Conservation (phyloP, 2,797 vertebrate species). For the Malacoraja senta region DNA sequence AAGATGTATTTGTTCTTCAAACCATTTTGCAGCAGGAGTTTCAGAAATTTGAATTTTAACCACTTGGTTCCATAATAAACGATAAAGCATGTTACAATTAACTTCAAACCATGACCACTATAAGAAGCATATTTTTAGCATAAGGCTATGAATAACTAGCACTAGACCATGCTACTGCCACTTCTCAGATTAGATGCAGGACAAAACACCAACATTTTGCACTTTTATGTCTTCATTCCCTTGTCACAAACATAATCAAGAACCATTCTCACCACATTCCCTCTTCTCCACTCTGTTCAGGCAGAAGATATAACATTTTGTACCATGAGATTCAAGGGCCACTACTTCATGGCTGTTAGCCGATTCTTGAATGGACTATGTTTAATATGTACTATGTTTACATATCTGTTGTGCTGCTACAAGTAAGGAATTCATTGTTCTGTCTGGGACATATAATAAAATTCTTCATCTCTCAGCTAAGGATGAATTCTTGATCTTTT, state of each 20-base stretch:
- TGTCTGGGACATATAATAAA: no score
- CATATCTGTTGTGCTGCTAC: no score
- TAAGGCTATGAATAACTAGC: not conserved
- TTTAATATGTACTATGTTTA: no score
- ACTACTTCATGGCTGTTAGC: no score
- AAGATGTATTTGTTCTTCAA: not conserved
- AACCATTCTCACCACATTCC: no score
- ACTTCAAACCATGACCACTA: not conserved
- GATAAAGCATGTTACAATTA: not conserved
- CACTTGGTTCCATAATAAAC: not conserved
- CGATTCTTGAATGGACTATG: no score
- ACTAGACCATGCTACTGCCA: not conserved
- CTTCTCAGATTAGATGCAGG: not conserved
- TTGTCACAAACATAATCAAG: not conserved
- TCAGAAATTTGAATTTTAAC: not conserved
- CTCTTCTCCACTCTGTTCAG: no score
- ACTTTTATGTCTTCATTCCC: not conserved
- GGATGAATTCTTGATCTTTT: no score
- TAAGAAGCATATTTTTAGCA: not conserved
- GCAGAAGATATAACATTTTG: no score
- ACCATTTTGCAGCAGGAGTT: not conserved
- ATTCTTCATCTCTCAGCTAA: no score
- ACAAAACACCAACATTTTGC: not conserved
- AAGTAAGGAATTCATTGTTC: no score
- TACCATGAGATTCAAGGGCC: no score